Evolutionary conservation across 30 jellyfish, hydroid and myxozoan species (phyloP).

Genomic region (Chironex yamaguchii): DNA sequence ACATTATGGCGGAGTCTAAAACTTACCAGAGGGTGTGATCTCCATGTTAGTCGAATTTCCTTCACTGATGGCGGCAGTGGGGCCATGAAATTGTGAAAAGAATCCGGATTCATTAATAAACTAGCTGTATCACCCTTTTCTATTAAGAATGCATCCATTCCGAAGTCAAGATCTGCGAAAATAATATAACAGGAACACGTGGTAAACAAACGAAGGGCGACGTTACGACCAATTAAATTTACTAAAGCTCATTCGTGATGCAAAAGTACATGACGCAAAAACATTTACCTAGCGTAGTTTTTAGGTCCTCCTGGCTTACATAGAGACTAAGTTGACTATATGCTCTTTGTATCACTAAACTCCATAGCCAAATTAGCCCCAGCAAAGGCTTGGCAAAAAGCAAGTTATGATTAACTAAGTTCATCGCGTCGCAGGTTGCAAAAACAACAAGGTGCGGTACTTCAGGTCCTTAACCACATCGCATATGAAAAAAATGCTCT

Average conservation of each 20-base stretch:
- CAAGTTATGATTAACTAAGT: not conserved
- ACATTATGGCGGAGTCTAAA: not conserved
- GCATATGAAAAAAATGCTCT: no score
- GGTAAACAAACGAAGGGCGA: not conserved
- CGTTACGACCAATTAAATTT: no score
- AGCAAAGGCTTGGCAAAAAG: not conserved
- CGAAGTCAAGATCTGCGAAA: constrained; percentile 83
- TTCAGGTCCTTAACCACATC: no score
- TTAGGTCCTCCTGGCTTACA: constrained; percentile 62
- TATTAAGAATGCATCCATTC: constrained; percentile 69
- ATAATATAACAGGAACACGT: not conserved
- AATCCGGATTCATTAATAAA: constrained; percentile 28
- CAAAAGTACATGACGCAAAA: not conserved
- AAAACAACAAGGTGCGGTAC: not conserved
- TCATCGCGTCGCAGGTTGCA: not conserved
- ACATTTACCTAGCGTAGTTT: constrained; percentile 58
- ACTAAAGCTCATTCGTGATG: not conserved
- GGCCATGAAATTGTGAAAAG: constrained; percentile 57
- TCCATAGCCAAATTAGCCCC: not conserved
- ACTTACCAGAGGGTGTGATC: constrained; percentile 79
- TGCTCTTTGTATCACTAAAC: not conserved
- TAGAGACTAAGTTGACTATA: constrained; percentile 64
- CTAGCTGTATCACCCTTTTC: constrained; percentile 60
- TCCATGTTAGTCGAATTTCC: constrained; percentile 84
- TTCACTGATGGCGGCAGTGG: constrained; percentile 61